Base-by-base conservation (phyloP, 2,888 invertebrate genomes). In the Spialia ferax region DNA sequence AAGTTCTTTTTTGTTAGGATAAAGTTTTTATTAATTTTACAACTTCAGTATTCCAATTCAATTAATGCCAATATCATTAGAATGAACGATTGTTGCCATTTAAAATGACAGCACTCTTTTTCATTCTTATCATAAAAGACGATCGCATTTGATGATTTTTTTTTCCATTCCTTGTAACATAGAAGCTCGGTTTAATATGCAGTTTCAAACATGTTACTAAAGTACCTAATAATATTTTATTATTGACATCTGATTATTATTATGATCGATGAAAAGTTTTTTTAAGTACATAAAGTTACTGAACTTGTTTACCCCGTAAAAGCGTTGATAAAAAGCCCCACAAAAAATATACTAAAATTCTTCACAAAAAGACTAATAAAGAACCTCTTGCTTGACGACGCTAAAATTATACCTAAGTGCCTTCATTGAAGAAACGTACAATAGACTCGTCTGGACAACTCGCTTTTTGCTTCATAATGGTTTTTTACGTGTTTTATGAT, bases 71-170 rank as follows among this genome's bases (percentile, higher is more conserved):
- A 18, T 29, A 15, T 60, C 45, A 18, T 18, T 45, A 11, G 18
- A 29, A 48, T 29, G 48, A 60, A 60, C 20, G 60, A 48, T 13
- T 15, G 7, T 29, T 48, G 48, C 48, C 60, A 15, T 15, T 48
- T 45, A 18, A 29, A 60, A 48, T 20, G 45, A 29, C 26, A 48
- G 45, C 20, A 29, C 10, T 32, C 32, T 13, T 50, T 20, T 50
- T 48, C 38, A 38, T 38, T 38, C 38, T 32, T 38, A 57, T 57
- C 57, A 29, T 57, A 57, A 57, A 57, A 57, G n/a, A 38, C n/a
- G 22, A 59, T 57, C 57, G 15, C 20, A 32, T 61, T 61, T 32
- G 42, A 15, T 15, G 42, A 15, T n/a, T n/a, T n/a, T 48, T 48
- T 48, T 48, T 48, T 20, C 6, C 20, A 10, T 20, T 48, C 20